These are phyloP conservation scores for Furnarius figulus DNA, from an alignment of 2,113 vertebrate genomes.

Conservation along the genomic window DNA sequence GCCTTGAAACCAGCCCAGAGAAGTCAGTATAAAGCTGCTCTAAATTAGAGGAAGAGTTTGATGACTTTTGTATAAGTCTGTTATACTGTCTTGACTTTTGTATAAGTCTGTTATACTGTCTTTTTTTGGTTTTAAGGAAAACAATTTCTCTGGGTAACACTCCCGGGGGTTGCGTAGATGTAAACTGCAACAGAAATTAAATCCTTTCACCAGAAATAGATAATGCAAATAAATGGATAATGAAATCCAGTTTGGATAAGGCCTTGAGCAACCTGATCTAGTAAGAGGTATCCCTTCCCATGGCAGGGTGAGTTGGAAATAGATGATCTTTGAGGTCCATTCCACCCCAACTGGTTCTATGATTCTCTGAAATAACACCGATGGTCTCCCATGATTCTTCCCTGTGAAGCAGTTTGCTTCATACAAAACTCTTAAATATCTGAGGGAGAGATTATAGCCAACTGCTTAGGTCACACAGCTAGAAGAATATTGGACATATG, in stretches of 20 bases:
- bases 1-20: not conserved
- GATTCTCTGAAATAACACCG: not conserved
- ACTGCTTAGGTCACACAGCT: not conserved
- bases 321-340: too few species aligned
- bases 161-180: not conserved
- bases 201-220: not conserved
- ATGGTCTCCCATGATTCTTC: not conserved
- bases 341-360: not conserved
- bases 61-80: not conserved
- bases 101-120: too few species aligned
- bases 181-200: not conserved
- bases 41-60: not conserved
- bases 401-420: not conserved
- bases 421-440: not conserved
- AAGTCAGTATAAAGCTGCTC: not conserved
- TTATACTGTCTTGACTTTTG: not conserved
- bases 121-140: not conserved
- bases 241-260: not conserved
- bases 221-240: not conserved
- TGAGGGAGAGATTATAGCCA: not conserved
- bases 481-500: not conserved
- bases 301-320: not conserved
- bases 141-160: not conserved
- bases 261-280: not conserved
- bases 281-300: not conserved